A percentile compares a stretch with the other conserved stretches of the same genome.
Evolutionary conservation across 2,797 vertebrate genomes (phyloP).

Genomic region (Falco columbarius): DNA sequence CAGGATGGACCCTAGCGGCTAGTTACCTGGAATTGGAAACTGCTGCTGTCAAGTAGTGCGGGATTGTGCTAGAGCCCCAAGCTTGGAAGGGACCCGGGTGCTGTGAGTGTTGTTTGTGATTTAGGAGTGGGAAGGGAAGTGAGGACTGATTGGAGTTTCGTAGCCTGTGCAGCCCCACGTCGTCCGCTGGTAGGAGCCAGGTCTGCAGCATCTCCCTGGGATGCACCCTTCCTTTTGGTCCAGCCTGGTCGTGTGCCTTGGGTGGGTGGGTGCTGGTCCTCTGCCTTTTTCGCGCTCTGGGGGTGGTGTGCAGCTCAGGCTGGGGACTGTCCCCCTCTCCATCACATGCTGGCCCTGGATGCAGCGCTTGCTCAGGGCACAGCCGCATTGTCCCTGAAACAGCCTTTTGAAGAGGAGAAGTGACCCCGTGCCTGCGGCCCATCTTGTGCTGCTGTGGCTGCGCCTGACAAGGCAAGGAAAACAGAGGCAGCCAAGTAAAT

Average conservation of each 20-base stretch:
- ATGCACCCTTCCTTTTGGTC: background rate
- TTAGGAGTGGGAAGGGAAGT: background rate
- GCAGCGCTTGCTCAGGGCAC: background rate
- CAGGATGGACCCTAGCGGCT: accelerated
- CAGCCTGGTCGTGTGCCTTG: accelerated
- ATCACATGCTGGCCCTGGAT: background rate
- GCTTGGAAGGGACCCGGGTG: background rate
- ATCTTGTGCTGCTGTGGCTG: background rate
- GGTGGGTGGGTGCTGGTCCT: background rate
- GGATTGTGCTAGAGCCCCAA: background rate
- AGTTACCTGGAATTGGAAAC: background rate
- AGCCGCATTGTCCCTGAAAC: background rate
- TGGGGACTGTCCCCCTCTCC: background rate
- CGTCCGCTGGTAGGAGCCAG: background rate
- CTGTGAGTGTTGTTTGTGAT: background rate
- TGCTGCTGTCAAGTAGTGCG: background rate
- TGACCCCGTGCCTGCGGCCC: background rate
- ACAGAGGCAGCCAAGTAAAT: background rate
- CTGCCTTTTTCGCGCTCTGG: background rate
- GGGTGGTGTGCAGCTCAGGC: accelerated
- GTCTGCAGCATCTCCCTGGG: background rate
- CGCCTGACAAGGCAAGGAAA: background rate
- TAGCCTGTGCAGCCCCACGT: background rate
- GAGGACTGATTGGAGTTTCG: accelerated
- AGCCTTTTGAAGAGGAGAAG: background rate